Evolutionary conservation across 2,888 invertebrate species (phyloP), one percentile per base, ranked within the genome.

Genomic region (Actias luna): DNA sequence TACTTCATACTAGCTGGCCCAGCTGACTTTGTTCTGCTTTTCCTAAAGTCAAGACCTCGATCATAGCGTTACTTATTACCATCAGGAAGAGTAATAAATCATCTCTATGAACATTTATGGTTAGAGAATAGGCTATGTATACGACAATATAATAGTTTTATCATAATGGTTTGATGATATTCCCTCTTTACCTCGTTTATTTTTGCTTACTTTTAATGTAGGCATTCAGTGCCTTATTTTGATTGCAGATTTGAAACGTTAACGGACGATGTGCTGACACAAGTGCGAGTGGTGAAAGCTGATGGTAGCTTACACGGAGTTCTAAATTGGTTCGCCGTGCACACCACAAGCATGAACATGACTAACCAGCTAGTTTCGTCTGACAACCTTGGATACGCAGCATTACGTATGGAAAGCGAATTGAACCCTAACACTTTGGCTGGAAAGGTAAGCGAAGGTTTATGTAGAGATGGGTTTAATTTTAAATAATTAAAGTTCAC

Each of bases 291-390:
- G 66, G 93, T 94, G n/a, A 93, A 90, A 36, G 69, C 73, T 0
- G 87, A 91, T 42, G 89, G 89, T 1, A 82, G 83, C 16, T 93
- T 95, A 0, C 88, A 96, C 60, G 98, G 97, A 0, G 95, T 95
- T 58, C 93, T 97, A 69, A 96, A 95, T 79, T 98, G 97, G 97
- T 98, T 95, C 87, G 94, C 97, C 0, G 95, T 97, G 0, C 98
- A 98, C 82, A 95, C 96, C 2, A 97, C 96, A 29, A 96, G 96
- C 69, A 96, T 98, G 96, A 97, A 97, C 83, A 96, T 97, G 87
- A 96, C 95, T 2, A 98, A 98, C 82, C 93, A 87, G 35, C 93
- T 97, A 27, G 87, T 97, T 1, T 96, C 96, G 0, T 95, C 96
- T 0, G 98, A 98, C 80, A 98, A 98, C 83, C 95, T 97, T 36